Conservation (phyloP, 1,140 invertebrate species). For the Rhopalosiphum maidis region DNA sequence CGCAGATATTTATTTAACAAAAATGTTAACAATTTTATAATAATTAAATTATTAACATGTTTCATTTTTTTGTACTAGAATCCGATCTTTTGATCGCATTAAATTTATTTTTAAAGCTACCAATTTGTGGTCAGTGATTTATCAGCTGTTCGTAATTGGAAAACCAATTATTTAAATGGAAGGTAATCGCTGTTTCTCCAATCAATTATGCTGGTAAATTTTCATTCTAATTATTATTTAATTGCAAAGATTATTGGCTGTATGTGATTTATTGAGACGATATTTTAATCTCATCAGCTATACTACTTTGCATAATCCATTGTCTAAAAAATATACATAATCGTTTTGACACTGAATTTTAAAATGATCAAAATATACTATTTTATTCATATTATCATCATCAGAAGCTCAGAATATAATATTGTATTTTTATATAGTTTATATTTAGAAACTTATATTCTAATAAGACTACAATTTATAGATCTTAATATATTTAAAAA, state of each 20-base stretch:
- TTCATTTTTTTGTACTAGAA: background rate
- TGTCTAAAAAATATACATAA: background rate
- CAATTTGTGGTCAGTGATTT: background rate
- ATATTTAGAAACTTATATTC: too few species aligned
- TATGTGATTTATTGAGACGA: conserved; percentile 2
- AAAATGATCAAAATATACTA: background rate
- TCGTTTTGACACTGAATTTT: background rate
- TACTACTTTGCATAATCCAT: background rate
- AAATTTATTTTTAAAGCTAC: background rate
- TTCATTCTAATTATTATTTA: conserved; percentile 15
- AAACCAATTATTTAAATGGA: conserved; percentile 13
- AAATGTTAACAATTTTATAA: background rate
- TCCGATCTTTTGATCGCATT: background rate
- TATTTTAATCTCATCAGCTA: background rate
- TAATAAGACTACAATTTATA: too few species aligned
- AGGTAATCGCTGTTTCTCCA: background rate
- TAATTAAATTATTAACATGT: background rate
- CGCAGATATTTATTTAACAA: background rate
- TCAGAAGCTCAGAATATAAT: background rate
- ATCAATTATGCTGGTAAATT: background rate
- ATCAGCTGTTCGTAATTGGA: background rate
- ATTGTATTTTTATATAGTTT: too few species aligned
- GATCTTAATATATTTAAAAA: too few species aligned
- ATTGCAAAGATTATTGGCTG: conserved; percentile 15
- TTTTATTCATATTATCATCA: background rate